Conservation (phyloP, 1,140 invertebrate genomes). For the Drosophila pruinosa region DNA sequence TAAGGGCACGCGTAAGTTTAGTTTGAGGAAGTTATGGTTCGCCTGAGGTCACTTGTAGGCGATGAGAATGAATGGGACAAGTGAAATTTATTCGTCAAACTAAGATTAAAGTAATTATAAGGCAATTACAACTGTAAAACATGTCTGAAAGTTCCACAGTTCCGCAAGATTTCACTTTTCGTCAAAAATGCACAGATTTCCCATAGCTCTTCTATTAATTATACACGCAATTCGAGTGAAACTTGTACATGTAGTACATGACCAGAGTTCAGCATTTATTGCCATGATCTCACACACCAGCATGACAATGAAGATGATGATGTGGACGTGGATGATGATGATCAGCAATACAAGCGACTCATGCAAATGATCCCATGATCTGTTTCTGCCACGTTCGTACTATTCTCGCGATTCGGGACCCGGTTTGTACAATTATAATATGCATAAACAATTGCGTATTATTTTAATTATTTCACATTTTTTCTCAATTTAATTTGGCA, state of each 20-base stretch:
- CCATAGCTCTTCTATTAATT: slow-evolving; percentile 15
- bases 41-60: slow-evolving; percentile 52
- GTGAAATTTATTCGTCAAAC: slow-evolving; percentile 16
- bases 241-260: slow-evolving; percentile 19
- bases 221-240: slow-evolving; percentile 20
- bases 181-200: slow-evolving; percentile 17
- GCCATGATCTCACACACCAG: slow-evolving; percentile 62
- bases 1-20: slow-evolving; percentile 55
- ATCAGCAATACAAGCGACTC: slow-evolving; percentile 22
- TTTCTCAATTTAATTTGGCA: slow-evolving; percentile 33
- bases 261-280: slow-evolving; percentile 28
- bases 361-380: slow-evolving; percentile 30
- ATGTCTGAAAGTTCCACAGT: slow-evolving; percentile 14
- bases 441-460: slow-evolving; percentile 71
- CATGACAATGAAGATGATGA: not conserved
- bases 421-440: slow-evolving; percentile 19
- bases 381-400: slow-evolving; percentile 1
- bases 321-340: not conserved
- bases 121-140: slow-evolving; percentile 8
- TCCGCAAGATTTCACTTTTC: slow-evolving; percentile 40
- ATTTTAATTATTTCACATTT: slow-evolving; percentile 62
- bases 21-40: slow-evolving; percentile 21
- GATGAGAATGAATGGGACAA: slow-evolving; percentile 6
- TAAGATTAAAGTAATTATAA: slow-evolving; percentile 21
- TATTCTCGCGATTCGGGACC: not conserved